Evolutionary conservation across 2,888 invertebrate species (phyloP).

Genomic region (Disparrhopalites patrizii): DNA sequence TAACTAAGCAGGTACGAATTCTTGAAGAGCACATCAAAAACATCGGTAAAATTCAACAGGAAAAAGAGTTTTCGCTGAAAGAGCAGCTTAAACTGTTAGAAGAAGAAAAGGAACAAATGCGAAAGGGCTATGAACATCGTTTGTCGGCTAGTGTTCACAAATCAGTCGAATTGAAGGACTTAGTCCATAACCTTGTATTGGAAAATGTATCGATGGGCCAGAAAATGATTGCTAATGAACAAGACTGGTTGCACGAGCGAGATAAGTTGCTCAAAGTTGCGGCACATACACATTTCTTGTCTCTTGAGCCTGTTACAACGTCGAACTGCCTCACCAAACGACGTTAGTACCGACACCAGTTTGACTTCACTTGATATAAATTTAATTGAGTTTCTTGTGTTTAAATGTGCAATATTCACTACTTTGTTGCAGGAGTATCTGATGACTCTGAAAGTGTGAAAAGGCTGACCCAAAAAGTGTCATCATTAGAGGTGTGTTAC

Average conservation of each 20-base stretch:
- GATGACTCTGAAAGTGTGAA: slow-evolving; percentile 9
- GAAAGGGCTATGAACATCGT: slow-evolving; percentile 12
- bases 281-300: slow-evolving; percentile 5
- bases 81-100: slow-evolving; percentile 8
- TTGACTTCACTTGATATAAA: neutral
- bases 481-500: slow-evolving; percentile 13
- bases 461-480: slow-evolving; percentile 8
- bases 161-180: slow-evolving; percentile 15
- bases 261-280: slow-evolving; percentile 21
- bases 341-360: too few relatives aligned
- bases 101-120: slow-evolving; percentile 10
- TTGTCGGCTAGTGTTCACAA: slow-evolving; percentile 5
- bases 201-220: slow-evolving; percentile 30
- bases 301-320: neutral
- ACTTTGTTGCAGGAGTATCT: slow-evolving; percentile 2
- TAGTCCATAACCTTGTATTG: slow-evolving; percentile 21
- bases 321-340: slow-evolving; percentile 15
- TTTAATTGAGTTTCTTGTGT: neutral
- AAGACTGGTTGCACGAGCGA: slow-evolving; percentile 20
- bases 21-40: slow-evolving; percentile 31
- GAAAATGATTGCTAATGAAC: slow-evolving; percentile 22
- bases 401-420: neutral
- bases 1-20: slow-evolving; percentile 29
- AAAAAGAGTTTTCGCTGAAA: slow-evolving; percentile 17
- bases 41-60: slow-evolving; percentile 5